Evolutionary conservation across 2,113 vertebrate species (phyloP), one percentile per base, ranked within the genome.

Genomic region (Clarias batrachus): DNA sequence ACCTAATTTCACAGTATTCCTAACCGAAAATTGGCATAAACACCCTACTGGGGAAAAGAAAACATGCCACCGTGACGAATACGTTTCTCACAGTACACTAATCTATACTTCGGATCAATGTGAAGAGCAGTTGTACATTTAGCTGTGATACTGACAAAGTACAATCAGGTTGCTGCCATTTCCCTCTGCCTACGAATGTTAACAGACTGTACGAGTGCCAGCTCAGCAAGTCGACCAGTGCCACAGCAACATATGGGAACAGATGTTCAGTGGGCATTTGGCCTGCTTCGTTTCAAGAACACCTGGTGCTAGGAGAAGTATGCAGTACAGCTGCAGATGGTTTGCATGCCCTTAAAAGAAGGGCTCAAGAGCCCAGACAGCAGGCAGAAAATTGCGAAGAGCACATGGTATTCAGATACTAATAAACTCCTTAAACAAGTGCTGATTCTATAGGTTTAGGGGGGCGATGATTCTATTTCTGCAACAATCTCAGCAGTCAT

Each of bases 231-330:
- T 30, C 13, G 33, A n/a, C n/a, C 59, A 23, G 12, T 63, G 81
- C 71, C 80, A 82, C 17, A 37, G 80, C n/a, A 73, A 83, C 77
- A 87, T 84, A 84, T 85, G 83, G 77, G n/a, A 85, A 85, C 87
- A 90, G 83, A 78, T 78, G 84, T 76, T 65, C 23, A 10, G 52
- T 70, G 65, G 74, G 48, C 86, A 77, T 62, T 70, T 23, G 57
- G 23, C 65, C 81, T 19, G 8, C 68, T 59, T 54, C 76, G 60
- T 82, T 63, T 86, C 74, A 23, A 27, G 66, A 87, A 90, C 88
- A 93, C 87, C 90, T 91, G 91, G 65, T 84, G 84, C 77, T 56
- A 17, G 48, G 33, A 48, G 54, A 83, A 74, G 66, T 83, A 48
- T 79, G 71, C 76, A 84, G 60, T 17, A 79, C 66, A 85, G 62